Conservation (phyloP, 2,888 invertebrate genomes). For the Dicycla oo region DNA sequence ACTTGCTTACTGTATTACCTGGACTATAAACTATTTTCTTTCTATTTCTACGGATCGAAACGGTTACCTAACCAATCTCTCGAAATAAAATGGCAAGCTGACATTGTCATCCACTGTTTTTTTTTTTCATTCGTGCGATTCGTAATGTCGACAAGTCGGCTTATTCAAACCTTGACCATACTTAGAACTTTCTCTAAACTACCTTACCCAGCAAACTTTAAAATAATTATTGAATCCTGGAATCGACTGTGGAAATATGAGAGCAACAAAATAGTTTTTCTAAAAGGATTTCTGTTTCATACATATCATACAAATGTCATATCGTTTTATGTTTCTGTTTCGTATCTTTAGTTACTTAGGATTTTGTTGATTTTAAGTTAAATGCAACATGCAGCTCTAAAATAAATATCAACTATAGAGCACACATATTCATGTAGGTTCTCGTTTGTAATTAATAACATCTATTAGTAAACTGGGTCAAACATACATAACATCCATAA, state of each 20-base stretch:
- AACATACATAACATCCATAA: background rate
- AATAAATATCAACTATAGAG: slow-evolving; percentile 2
- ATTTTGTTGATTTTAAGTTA: slow-evolving; percentile 1
- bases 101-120: too few species aligned
- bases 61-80: too few species aligned
- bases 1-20: too few species aligned
- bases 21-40: too few species aligned
- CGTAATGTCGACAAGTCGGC: background rate
- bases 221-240: slow-evolving; percentile 35
- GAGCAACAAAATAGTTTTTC: slow-evolving; percentile 11
- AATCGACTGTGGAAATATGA: background rate
- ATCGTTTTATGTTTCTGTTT: too few species aligned
- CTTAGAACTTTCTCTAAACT: too few species aligned
- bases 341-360: too few species aligned
- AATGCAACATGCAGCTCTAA: background rate
- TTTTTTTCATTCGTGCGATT: too few species aligned
- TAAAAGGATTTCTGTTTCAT: background rate
- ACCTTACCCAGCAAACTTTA: slow-evolving; percentile 14
- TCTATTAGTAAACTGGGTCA: background rate
- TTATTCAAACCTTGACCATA: background rate
- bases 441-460: background rate
- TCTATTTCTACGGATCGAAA: too few species aligned
- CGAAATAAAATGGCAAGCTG: too few species aligned
- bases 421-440: background rate
- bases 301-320: too few species aligned